Evolutionary conservation across 2,797 vertebrate genomes (phyloP), one percentile per base, ranked within the genome.

Genomic region (Macrochelys suwanniensis): DNA sequence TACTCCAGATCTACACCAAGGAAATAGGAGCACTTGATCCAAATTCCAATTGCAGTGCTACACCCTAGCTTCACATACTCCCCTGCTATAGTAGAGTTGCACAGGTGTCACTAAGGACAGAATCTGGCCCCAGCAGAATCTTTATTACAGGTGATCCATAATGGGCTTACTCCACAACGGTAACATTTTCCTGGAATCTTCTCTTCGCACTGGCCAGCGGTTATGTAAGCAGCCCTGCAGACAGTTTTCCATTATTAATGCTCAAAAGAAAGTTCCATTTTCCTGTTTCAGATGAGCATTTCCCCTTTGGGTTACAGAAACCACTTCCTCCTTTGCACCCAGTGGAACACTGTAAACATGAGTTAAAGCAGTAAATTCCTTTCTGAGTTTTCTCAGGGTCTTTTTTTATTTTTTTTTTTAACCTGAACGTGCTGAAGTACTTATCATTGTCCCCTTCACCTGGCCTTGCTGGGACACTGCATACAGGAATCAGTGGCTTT

Each of bases 221-320:
- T 85, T 87, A 45, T 76, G 37, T 11, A 80, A 56, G 6, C 31
- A 50, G 21, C 53, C 2, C 15, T 54, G 65, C 91, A 96, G 87
- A 74, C 79, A 53, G 45, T 93, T 96, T 96, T 95, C 89, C 84
- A 54, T 94, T 94, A 88, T 86, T 95, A 96, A 91, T 88, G 79
- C 89, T 96, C 84, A 89, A 68, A 85, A 96, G 83, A 97, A 98
- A 97, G 95, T 97, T 98, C 98, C 97, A 97, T 98, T 99, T 99
- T 99, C 99, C 99, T 99, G 98, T 99, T 99, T 99, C 97, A 98
- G 96, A 96, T 96, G 96, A 99, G 98, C 97, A 96, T 99, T 99
- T 99, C 99, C 99, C 98, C 98, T 98, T 95, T 87, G 97, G 98
- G 98, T 99, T 98, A 98, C 59, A 98, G 93, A 98, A 98, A 97